A percentile compares a stretch with the other conserved stretches of the same genome.
phyloP scores from a whole-genome alignment of 2,113 vertebrate species.

The Petaurus breviceps region DNA sequence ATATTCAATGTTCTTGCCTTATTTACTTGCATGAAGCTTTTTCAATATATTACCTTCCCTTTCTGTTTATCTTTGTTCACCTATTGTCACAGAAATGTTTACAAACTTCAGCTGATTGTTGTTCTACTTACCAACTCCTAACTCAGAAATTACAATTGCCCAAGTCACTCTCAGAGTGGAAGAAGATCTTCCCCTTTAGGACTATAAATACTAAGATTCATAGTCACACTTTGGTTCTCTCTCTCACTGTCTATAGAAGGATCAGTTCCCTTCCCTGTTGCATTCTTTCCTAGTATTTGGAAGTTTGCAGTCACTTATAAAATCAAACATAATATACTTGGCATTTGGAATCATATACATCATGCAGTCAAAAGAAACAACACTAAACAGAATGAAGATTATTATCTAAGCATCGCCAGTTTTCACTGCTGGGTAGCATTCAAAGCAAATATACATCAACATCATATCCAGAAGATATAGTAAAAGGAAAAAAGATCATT shows the following conservation, averaged over 20 bases:
- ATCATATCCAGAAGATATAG: too few species aligned
- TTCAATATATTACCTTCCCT: too few species aligned
- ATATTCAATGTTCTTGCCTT: too few species aligned
- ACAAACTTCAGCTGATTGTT: neutral
- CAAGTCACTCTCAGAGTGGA: neutral
- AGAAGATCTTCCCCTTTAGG: neutral
- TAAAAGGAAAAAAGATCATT: too few species aligned
- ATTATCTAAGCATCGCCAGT: too few species aligned
- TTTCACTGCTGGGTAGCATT: neutral
- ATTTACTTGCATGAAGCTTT: too few species aligned
- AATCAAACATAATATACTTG: neutral
- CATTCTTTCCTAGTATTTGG: neutral
- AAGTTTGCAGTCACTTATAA: neutral
- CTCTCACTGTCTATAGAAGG: neutral
- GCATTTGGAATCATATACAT: neutral
- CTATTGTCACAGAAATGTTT: neutral
- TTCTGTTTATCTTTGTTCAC: too few species aligned
- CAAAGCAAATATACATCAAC: neutral
- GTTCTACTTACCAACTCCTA: neutral
- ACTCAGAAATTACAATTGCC: neutral
- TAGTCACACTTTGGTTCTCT: neutral
- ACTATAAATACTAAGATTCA: neutral
- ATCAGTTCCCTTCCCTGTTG: neutral
- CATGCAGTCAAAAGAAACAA: neutral
- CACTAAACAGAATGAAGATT: neutral